A percentile compares a stretch with the other conserved stretches of the same genome.
Evolutionary conservation across 2,113 vertebrate species (phyloP).

Genomic region (Onychostruthus taczanowskii): DNA sequence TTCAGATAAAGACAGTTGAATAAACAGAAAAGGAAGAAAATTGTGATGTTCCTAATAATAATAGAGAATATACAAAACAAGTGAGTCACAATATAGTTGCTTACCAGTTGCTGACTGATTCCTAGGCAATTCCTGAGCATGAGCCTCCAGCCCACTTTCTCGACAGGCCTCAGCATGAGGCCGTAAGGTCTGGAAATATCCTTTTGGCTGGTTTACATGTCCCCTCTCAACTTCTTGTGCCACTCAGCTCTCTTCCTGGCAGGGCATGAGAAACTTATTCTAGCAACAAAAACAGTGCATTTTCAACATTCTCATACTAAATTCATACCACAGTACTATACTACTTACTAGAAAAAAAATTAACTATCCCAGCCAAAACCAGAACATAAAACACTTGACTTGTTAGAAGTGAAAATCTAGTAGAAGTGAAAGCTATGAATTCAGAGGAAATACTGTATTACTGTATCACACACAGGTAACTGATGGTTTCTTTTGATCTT

Average conservation of each 20-base stretch:
- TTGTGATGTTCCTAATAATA: fast-evolving
- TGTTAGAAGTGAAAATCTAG: background rate
- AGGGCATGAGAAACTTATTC: background rate
- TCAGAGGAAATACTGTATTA: background rate
- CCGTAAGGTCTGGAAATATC: background rate
- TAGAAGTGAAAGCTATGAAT: background rate
- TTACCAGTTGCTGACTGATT: background rate
- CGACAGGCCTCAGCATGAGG: background rate
- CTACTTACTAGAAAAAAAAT: background rate
- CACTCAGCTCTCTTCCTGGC: background rate
- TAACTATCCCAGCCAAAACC: background rate
- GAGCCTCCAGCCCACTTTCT: background rate
- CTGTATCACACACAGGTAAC: background rate
- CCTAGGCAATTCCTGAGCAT: background rate
- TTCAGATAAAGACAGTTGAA: background rate
- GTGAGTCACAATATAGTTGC: background rate
- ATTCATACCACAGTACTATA: background rate
- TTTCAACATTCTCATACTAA: background rate
- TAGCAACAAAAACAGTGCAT: background rate
- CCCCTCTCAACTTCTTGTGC: background rate
- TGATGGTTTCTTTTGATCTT: background rate
- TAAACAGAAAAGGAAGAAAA: background rate
- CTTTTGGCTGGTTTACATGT: background rate
- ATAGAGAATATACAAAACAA: background rate
- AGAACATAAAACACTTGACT: background rate